Percentiles rank a stretch among this genome's conserved stretches.
Evolutionary conservation across 2,113 vertebrate genomes (phyloP).

Genomic region (Kryptolebias marmoratus): DNA sequence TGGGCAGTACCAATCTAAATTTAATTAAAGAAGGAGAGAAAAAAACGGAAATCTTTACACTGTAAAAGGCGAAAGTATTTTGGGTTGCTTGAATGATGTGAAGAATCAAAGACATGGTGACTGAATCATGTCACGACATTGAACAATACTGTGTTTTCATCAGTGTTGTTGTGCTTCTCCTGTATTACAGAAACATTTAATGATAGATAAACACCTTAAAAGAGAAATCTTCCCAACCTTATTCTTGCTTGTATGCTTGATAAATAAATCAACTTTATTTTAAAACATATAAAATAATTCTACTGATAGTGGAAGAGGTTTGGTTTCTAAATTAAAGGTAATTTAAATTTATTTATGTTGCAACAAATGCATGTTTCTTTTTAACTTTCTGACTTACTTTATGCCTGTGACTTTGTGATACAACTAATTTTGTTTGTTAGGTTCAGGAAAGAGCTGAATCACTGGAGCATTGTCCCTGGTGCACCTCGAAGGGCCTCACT

Average conservation of each 20-base stretch:
- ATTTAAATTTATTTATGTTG: background rate
- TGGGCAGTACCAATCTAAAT: slow-evolving; percentile 64
- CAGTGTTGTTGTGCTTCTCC: background rate
- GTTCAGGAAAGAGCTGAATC: slow-evolving; percentile 66
- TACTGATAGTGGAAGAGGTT: no score
- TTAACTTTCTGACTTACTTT: background rate
- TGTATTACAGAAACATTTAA: slow-evolving; percentile 8
- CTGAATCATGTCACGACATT: background rate
- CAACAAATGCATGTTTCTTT: background rate
- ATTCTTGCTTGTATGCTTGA: no score
- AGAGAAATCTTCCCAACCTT: no score
- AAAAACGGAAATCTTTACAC: slow-evolving; percentile 89
- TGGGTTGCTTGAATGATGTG: slow-evolving; percentile 7
- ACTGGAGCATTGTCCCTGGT: slow-evolving; percentile 85
- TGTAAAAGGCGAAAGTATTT: slow-evolving; percentile 94
- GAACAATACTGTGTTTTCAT: background rate
- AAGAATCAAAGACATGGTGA: background rate
- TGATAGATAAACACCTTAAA: background rate
- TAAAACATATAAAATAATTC: no score
- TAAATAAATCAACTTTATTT: no score
- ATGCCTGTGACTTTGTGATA: background rate
- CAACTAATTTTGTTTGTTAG: slow-evolving; percentile 59
- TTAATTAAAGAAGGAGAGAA: slow-evolving; percentile 3
- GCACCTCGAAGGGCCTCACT: slow-evolving; percentile 84
- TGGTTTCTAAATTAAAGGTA: no score